These are phyloP conservation scores for Gryllus longicercus DNA, from an alignment of 2,888 invertebrate species.

Conservation along the genomic window DNA sequence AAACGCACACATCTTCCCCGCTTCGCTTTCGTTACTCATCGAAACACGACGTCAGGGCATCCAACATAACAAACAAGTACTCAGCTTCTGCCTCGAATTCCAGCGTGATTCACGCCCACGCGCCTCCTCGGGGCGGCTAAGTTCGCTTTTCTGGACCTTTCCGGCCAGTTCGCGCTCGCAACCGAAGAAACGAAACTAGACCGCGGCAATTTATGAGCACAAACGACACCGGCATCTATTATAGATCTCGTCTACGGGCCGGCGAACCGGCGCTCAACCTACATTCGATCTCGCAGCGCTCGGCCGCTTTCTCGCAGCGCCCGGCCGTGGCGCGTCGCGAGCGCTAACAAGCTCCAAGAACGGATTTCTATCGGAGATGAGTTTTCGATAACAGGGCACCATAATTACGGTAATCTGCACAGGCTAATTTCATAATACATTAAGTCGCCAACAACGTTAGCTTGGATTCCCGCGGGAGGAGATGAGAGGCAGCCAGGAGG, in stretches of 20 bases:
- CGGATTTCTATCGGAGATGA: conserved; percentile 17
- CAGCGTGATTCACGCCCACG: too few species aligned
- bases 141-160: too few species aligned
- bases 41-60: too few species aligned
- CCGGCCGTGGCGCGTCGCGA: neutral
- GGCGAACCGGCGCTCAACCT: neutral
- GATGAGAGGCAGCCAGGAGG: too few species aligned
- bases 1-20: too few species aligned
- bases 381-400: conserved; percentile 9
- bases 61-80: too few species aligned
- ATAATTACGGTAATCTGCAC: conserved; percentile 17
- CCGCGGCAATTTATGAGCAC: neutral
- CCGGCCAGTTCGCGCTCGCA: too few species aligned
- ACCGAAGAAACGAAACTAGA: neutral
- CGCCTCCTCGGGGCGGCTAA: too few species aligned
- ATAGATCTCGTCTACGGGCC: neutral
- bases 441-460: neutral
- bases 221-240: neutral
- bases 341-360: neutral
- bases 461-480: neutral
- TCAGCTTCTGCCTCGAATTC: too few species aligned
- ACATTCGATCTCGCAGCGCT: neutral
- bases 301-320: neutral
- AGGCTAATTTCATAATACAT: conserved; percentile 17
- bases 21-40: too few species aligned